These are phyloP conservation scores for Neoscelio sp. DNA, from an alignment of 2,888 invertebrate species.

Conservation along the genomic window DNA sequence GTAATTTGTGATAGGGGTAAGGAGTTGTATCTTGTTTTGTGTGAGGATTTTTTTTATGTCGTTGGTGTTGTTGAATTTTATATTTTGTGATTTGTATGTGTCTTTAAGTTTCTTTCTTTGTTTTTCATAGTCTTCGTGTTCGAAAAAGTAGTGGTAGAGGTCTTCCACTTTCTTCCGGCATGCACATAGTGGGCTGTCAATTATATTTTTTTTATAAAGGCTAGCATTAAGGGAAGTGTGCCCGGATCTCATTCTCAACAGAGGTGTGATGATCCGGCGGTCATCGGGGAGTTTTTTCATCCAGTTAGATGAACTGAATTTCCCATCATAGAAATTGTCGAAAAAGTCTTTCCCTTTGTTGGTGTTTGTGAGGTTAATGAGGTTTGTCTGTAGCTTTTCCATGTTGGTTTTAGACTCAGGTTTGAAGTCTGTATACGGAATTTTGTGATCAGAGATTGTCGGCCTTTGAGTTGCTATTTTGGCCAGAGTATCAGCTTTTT, in stretches of 20 bases:
- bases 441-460: not conserved
- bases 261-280: not conserved
- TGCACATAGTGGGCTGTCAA: no score
- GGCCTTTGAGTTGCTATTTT: not conserved
- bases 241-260: conserved; percentile 4
- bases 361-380: not conserved
- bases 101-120: no score
- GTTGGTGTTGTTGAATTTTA: no score
- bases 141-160: no score
- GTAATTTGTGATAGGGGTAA: no score
- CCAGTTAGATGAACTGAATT: not conserved
- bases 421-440: not conserved
- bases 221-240: not conserved
- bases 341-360: not conserved
- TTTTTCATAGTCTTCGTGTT: no score
- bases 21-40: not conserved
- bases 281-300: not conserved
- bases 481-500: not conserved
- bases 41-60: not conserved
- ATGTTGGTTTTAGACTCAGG: not conserved
- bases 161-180: no score
- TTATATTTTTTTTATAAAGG: not conserved
- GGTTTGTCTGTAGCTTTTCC: not conserved
- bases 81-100: no score
- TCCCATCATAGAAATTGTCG: not conserved